Evolutionary conservation across 1,140 invertebrate species (phyloP), one percentile per base, ranked within the genome.

Genomic region (Eciton burchellii): DNA sequence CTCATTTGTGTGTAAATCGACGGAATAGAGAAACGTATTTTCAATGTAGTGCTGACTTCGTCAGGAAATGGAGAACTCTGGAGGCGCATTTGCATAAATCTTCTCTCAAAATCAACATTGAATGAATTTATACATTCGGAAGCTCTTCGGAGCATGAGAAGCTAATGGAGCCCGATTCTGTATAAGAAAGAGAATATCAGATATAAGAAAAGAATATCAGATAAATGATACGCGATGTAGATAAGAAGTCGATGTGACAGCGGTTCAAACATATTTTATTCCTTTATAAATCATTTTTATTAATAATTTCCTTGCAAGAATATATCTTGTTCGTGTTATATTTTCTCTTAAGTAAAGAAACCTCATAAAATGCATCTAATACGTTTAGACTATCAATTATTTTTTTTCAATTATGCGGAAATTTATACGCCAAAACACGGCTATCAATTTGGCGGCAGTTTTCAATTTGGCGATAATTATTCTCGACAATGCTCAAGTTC

Each of bases 41-140:
- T 70, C 35, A 56, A 79, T 79, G 68, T 63, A 49, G 63, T 19
- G 21, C 47, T 35, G 21, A 56, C 62, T 79, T 68, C 8, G 21
- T 70, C 49, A 21, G 63, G 41, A 70, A 79, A 57, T 68, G 63
- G 49, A 68, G 63, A 77, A 35, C 62, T 56, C 35, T 35, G 35
- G 68, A 16, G 70, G 24, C 63, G 45, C 49, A 77, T 77, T 24
- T 77, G 35, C 74, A 77, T 77, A 35, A 79, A 79, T 68, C n/a
- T 70, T 68, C 54, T 35, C 70, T 70, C 47, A 70, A 47, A 76
- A 79, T 70, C 49, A 79, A 79, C 49, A 65, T 35, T n/a, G 35
- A 77, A 56, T 35, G 35, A 68, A 16, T 29, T 79, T 68, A 68
- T 77, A 45, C 16, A 79, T 79, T 70, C 24, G 35, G 70, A 70